These are phyloP conservation scores for Deilephila elpenor DNA, from an alignment of 2,888 invertebrate species.

Conservation along the genomic window DNA sequence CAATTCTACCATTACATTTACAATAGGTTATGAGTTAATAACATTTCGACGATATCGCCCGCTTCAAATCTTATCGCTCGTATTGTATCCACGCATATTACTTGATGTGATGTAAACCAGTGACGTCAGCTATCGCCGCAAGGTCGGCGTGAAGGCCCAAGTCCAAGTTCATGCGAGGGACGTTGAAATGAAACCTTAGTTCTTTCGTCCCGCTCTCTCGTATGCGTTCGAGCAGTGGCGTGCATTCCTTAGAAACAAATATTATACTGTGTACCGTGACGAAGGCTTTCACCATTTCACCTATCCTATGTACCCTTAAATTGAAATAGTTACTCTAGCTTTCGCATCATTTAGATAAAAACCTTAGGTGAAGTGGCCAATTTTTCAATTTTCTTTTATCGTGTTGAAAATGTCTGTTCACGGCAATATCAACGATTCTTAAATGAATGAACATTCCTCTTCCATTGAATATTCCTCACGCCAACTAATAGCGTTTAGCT, in stretches of 20 bases:
- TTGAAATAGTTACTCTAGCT: too few species aligned
- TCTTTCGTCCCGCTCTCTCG: background rate
- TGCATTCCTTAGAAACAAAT: too few species aligned
- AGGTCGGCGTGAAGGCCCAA: constrained; percentile 23
- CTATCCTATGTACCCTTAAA: too few species aligned
- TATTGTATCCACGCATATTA: background rate
- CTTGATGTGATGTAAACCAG: constrained; percentile 14
- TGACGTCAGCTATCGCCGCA: constrained; percentile 19
- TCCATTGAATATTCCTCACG: background rate
- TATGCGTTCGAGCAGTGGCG: too few species aligned
- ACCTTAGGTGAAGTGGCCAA: too few species aligned
- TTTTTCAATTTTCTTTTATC: too few species aligned
- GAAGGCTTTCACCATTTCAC: too few species aligned
- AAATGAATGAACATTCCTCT: too few species aligned
- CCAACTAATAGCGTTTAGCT: background rate
- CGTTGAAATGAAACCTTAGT: background rate
- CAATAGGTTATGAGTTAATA: background rate
- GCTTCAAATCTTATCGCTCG: background rate
- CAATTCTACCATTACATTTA: background rate
- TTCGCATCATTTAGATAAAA: too few species aligned
- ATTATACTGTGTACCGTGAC: too few species aligned
- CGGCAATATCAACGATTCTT: too few species aligned
- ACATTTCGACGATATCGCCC: background rate
- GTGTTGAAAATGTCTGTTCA: too few species aligned
- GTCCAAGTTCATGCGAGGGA: constrained; percentile 18